Base-by-base conservation (phyloP, 2,113 vertebrate genomes). In the Clarias batrachus region DNA sequence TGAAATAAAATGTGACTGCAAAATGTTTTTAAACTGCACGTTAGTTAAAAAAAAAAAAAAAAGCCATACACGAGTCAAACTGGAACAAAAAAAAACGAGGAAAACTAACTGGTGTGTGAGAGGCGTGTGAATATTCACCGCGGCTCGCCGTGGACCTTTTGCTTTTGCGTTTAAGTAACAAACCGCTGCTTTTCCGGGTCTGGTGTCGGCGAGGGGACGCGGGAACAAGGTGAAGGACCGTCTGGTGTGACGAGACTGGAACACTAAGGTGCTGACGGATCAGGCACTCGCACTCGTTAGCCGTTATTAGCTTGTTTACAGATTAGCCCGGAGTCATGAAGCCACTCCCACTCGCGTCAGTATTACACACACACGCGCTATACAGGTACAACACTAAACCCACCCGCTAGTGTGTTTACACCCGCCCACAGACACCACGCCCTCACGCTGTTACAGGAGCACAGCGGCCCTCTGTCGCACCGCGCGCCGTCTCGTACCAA, bases 21-120 rank as follows among this genome's bases (percentile, higher is more conserved):
- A 52, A 52, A 54, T 81, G 86, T 87, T 90, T 87, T 76, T 60
- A 85, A 88, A 79, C 89, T 90, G 91, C 89, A 89, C 90, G 83
- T 82, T 86, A 87, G 88, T 89, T 92, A 16, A 30, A 79, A 57
- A 79, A 16, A 59, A 59, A 57, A 79, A 33, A 33, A 33, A 33
- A 33, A 33, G 54, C 54, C 76, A 59, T 30, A 79, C 54, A 79
- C n/a, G 1, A n/a, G n/a, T 54, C 41, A 13, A 25, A 54, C 48
- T 57, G 54, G 54, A 57, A 33, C n/a, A 57, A 19, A 21, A 14
- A 37, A 37, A 13, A 3, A 14, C 3, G 17, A 3, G 25, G 12
- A 0, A 54, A 54, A 25, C 4, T 6, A 37, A 48, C 6, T 48
- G 48, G 27, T 14, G n/a, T 41, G 41, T 37, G 14, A 17, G 6